Conservation (phyloP, 2,113 vertebrate genomes). For the Tenebrosternarchus preto region DNA sequence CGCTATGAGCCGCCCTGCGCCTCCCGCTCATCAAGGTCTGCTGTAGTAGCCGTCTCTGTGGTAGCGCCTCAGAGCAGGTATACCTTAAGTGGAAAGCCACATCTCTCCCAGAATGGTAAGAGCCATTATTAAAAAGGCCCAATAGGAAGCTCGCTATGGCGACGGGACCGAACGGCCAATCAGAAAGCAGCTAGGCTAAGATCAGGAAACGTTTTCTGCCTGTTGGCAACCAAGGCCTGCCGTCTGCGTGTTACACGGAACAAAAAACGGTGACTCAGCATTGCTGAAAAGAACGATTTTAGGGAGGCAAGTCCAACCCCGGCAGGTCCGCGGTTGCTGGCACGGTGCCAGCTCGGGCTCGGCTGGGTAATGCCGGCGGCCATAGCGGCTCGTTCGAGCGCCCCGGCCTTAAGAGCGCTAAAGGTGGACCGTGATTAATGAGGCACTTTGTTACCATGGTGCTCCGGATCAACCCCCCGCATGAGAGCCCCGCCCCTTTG, state of each 20-base stretch:
- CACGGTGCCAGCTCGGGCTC: slow-evolving; percentile 23
- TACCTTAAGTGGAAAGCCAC: background rate
- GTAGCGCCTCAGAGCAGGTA: background rate
- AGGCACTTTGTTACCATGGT: slow-evolving; percentile 52
- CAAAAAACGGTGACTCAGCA: background rate
- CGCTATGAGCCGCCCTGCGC: no score
- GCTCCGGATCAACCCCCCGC: slow-evolving; percentile 27
- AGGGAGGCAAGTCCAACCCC: background rate
- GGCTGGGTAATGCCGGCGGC: slow-evolving; percentile 3
- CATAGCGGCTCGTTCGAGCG: slow-evolving; percentile 22
- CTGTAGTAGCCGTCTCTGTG: no score
- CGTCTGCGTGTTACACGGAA: background rate
- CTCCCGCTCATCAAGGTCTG: no score
- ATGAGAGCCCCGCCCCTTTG: slow-evolving; percentile 3
- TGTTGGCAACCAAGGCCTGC: background rate
- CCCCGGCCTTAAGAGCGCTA: slow-evolving; percentile 41
- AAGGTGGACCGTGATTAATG: slow-evolving; percentile 24
- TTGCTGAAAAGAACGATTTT: background rate
- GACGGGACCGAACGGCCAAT: background rate
- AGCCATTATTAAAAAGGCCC: background rate
- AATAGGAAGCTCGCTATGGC: background rate
- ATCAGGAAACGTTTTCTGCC: background rate
- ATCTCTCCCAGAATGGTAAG: background rate
- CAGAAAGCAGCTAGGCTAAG: background rate
- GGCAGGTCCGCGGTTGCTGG: slow-evolving; percentile 3